These are phyloP conservation scores for Lordiphosa stackelbergi DNA, from an alignment of 1,140 invertebrate species.

Conservation along the genomic window DNA sequence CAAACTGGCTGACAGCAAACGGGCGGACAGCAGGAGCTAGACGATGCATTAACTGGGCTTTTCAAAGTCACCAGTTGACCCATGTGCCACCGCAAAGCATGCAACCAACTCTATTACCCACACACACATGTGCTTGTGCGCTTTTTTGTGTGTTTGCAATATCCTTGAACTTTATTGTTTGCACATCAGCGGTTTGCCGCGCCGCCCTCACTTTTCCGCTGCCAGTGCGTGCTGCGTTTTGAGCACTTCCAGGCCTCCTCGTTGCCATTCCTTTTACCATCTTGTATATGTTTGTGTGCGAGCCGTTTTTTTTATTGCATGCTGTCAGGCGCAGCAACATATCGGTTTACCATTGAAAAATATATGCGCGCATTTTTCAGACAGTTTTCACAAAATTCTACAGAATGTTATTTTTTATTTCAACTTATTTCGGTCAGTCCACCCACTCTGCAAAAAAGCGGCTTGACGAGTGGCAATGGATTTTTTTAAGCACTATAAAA, in stretches of 20 bases:
- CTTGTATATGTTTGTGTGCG: slow-evolving; percentile 22
- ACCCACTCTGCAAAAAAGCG: not conserved
- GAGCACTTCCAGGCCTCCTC: slow-evolving; percentile 40
- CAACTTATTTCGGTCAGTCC: slow-evolving; percentile 8
- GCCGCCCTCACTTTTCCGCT: slow-evolving; percentile 15
- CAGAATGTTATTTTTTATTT: slow-evolving; percentile 49
- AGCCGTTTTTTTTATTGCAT: slow-evolving; percentile 58
- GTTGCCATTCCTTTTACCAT: slow-evolving; percentile 28
- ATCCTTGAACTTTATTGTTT: slow-evolving; percentile 77
- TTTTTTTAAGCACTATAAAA: slow-evolving; percentile 1
- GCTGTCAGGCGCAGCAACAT: slow-evolving; percentile 67
- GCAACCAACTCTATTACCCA: slow-evolving; percentile 52
- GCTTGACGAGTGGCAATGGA: not conserved
- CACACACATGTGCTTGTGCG: slow-evolving; percentile 23
- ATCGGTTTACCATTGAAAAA: slow-evolving; percentile 69
- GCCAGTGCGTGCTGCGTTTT: slow-evolving; percentile 44
- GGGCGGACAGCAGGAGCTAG: slow-evolving; percentile 6
- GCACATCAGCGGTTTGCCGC: slow-evolving; percentile 66
- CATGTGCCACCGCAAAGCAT: slow-evolving; percentile 51
- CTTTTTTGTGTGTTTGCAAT: slow-evolving; percentile 39
- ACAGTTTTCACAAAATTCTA: slow-evolving; percentile 59
- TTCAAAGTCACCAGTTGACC: slow-evolving; percentile 59
- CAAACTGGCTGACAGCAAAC: slow-evolving; percentile 48
- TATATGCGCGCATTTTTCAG: slow-evolving; percentile 63
- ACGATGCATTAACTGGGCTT: slow-evolving; percentile 47